Evolutionary conservation across 2,888 invertebrate species (phyloP).

Genomic region (Aporophyla nigra): DNA sequence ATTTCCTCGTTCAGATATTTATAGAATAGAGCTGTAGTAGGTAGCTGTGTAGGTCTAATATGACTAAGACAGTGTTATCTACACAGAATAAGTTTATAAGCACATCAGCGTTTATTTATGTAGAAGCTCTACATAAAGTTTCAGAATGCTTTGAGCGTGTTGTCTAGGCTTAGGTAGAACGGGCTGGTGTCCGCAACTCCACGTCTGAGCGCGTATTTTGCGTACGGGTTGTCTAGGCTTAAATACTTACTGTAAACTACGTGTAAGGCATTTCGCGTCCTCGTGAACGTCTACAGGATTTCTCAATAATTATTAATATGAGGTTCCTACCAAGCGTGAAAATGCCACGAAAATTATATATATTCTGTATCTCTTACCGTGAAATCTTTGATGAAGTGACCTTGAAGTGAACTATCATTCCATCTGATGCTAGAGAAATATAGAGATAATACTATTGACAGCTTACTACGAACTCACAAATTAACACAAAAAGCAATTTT

Average conservation of each 20-base stretch:
- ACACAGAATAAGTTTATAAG: not conserved
- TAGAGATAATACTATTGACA: too few relatives aligned
- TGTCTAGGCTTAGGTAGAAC: not conserved
- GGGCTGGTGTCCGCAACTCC: too few relatives aligned
- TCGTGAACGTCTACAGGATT: conserved; percentile 1
- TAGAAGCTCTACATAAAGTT: not conserved
- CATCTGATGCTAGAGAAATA: too few relatives aligned
- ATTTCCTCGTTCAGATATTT: too few relatives aligned
- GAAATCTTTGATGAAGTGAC: too few relatives aligned
- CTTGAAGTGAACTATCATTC: too few relatives aligned
- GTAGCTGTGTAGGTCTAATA: not conserved
- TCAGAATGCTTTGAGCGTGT: not conserved
- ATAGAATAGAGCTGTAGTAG: not conserved
- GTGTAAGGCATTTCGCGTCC: not conserved
- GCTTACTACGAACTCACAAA: too few relatives aligned
- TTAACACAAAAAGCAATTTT: too few relatives aligned
- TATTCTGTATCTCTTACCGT: too few relatives aligned
- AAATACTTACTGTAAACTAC: conserved; percentile 18
- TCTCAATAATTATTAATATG: conserved; percentile 1
- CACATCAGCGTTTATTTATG: not conserved
- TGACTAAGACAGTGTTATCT: too few relatives aligned
- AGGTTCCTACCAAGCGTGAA: not conserved
- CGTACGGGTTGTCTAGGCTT: not conserved
- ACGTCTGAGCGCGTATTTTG: too few relatives aligned
- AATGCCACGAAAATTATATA: not conserved